phyloP scores from a whole-genome alignment of 1,140 invertebrate genomes.

The Panulirus ornatus region DNA sequence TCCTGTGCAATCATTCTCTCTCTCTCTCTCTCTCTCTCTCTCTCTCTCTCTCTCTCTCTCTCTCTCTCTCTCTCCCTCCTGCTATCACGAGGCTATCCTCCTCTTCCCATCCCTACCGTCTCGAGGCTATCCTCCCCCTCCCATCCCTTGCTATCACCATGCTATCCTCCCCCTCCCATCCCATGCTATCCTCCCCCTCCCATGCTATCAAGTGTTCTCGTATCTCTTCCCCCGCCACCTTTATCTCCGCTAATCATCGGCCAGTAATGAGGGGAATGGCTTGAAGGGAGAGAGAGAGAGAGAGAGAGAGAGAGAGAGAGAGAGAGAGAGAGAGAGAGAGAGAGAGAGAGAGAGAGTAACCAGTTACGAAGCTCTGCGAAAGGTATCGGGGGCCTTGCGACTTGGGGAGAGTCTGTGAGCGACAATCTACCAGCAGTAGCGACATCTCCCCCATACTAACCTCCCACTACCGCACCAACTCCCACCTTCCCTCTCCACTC shows the following conservation, averaged over 20 bases:
- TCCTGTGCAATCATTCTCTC: neutral
- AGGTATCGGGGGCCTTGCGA: too few relatives aligned
- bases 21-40: neutral
- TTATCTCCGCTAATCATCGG: neutral
- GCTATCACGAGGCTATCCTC: neutral
- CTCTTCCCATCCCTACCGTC: neutral
- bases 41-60: neutral
- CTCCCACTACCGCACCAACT: too few relatives aligned
- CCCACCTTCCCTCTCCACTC: too few relatives aligned
- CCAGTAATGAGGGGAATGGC: neutral
- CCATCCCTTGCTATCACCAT: neutral
- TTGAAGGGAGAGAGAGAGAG: neutral
- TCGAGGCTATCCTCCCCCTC: neutral
- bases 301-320: neutral
- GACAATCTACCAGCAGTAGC: neutral
- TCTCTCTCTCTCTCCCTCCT: neutral
- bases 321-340: neutral
- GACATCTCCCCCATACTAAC: too few relatives aligned
- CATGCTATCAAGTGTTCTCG: neutral
- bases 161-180: neutral
- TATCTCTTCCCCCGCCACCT: neutral
- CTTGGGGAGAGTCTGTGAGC: too few relatives aligned
- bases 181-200: neutral
- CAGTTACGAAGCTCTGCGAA: too few relatives aligned
- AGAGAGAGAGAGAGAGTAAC: neutral